phyloP scores from a whole-genome alignment of 2,888 invertebrate genomes.

The Pterostichus madidus region DNA sequence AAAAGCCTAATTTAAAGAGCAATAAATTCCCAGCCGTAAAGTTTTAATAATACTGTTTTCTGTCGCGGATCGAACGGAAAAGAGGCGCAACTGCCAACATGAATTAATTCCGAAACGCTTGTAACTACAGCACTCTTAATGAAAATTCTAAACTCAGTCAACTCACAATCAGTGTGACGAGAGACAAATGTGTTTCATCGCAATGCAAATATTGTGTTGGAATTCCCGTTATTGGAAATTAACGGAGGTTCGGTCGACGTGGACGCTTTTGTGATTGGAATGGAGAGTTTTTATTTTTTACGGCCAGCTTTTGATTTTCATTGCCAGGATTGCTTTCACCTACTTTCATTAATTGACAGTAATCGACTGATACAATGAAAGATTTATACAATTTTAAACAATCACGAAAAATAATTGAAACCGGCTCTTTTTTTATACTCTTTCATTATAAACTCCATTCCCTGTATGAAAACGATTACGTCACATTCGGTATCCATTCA shows the following conservation, averaged over 20 bases:
- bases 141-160: slow-evolving; percentile 40
- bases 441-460: too few relatives aligned
- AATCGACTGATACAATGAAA: too few relatives aligned
- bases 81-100: neutral
- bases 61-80: slow-evolving; percentile 15
- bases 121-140: slow-evolving; percentile 36
- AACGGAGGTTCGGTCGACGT: neutral
- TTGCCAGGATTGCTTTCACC: too few relatives aligned
- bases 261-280: too few relatives aligned
- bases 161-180: neutral
- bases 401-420: too few relatives aligned
- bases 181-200: slow-evolving; percentile 12
- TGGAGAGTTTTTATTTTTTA: too few relatives aligned
- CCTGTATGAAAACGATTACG: too few relatives aligned
- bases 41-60: slow-evolving; percentile 60
- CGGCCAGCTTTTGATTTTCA: too few relatives aligned
- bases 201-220: neutral
- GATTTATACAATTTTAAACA: too few relatives aligned
- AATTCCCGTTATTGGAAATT: slow-evolving; percentile 20
- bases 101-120: slow-evolving; percentile 4
- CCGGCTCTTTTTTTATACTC: too few relatives aligned
- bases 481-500: too few relatives aligned
- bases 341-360: too few relatives aligned
- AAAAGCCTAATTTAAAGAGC: slow-evolving; percentile 58
- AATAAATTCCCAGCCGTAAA: slow-evolving; percentile 53